A percentile compares a stretch with the other conserved stretches of the same genome.
Conservation (phyloP, 2,113 vertebrate species). For the Numida meleagris region DNA sequence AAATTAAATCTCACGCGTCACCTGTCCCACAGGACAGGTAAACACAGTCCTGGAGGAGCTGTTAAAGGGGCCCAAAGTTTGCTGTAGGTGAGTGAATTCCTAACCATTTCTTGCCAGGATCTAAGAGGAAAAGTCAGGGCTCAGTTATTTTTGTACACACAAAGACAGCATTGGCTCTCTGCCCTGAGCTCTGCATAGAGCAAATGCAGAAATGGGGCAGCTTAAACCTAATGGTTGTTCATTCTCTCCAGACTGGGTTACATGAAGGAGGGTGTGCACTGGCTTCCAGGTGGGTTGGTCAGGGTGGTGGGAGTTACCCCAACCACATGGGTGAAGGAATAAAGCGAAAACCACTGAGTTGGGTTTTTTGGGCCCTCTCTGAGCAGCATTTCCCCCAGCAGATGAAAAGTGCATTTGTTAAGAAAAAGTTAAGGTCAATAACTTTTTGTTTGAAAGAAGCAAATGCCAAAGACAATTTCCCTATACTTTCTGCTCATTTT, state of each 20-base stretch:
- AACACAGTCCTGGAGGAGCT: not conserved
- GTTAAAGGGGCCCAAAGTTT: not conserved
- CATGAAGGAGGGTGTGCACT: not conserved
- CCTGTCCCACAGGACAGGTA: not conserved
- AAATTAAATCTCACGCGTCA: slow-evolving; percentile 8
- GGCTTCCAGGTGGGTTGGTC: not conserved
- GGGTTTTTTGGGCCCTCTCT: not conserved
- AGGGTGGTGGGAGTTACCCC: not conserved
- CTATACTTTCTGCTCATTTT: not conserved
- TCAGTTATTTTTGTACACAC: not conserved
- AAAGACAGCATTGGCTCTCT: not conserved
- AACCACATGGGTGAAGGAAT: not conserved
- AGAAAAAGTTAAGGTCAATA: not conserved
- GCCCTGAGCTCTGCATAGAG: slow-evolving; percentile 10
- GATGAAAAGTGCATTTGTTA: not conserved
- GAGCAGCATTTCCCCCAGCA: not conserved
- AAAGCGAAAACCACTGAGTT: not conserved
- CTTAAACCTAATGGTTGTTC: slow-evolving; percentile 13
- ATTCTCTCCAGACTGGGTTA: not conserved
- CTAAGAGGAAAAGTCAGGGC: not conserved
- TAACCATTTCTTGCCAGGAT: not conserved
- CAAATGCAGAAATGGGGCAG: not conserved
- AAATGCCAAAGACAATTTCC: not conserved
- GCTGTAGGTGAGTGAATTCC: not conserved
- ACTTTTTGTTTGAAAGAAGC: not conserved